Conservation (phyloP, 2,797 vertebrate species). For the Manis crassicaudata region DNA sequence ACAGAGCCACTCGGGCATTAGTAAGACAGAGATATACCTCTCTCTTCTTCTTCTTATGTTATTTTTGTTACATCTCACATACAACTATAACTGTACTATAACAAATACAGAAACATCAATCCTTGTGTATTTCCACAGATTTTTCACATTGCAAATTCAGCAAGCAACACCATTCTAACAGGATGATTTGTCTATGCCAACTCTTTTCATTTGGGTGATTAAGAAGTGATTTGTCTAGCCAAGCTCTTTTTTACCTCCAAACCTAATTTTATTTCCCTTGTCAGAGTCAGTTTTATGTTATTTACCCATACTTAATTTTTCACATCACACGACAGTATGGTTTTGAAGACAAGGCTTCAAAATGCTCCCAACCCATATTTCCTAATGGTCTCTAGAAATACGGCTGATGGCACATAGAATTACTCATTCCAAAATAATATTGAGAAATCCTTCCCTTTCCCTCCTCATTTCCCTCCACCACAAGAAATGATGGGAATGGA, state of each 20-base stretch:
- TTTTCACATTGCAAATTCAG: conserved; percentile 23
- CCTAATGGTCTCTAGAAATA: conserved; percentile 32
- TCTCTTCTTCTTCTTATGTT: not conserved
- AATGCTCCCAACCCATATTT: conserved; percentile 64
- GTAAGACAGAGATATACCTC: not conserved
- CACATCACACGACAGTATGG: conserved; percentile 70
- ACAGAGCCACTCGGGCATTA: not conserved
- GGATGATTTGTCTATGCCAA: not conserved
- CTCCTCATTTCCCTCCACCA: not conserved
- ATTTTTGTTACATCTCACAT: conserved; percentile 13
- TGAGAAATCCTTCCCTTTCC: not conserved
- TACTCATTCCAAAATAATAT: conserved; percentile 58
- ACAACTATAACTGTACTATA: not conserved
- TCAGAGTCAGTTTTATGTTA: conserved; percentile 61
- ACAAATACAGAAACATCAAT: conserved; percentile 26
- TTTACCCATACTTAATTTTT: conserved; percentile 78
- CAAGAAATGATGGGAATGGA: not conserved
- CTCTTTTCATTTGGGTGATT: not conserved
- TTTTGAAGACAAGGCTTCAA: conserved; percentile 76
- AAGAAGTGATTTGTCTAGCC: conserved; percentile 72
- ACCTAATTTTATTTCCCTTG: conserved; percentile 70
- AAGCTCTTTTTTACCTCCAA: conserved; percentile 57
- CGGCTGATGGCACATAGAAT: conserved; percentile 55
- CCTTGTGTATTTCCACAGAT: conserved; percentile 39
- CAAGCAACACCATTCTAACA: not conserved